Percentiles rank a stretch among this genome's conserved stretches.
Evolutionary conservation across 2,888 invertebrate species (phyloP).

Genomic region (Oxycera nigricornis): DNA sequence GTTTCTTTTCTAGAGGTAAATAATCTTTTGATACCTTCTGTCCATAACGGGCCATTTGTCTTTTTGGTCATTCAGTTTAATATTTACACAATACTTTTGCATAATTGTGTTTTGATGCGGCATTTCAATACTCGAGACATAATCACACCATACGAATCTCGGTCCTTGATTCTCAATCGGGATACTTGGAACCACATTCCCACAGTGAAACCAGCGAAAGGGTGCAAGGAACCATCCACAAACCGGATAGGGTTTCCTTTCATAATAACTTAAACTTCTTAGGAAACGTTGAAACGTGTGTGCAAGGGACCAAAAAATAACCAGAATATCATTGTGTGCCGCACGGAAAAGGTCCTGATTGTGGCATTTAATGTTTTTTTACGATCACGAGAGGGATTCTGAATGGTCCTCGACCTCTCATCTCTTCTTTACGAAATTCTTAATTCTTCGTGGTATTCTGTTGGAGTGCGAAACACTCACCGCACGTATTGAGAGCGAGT

Average conservation of each 20-base stretch:
- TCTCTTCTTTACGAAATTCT: slow-evolving; percentile 20
- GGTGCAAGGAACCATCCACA: background rate
- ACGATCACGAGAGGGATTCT: slow-evolving; percentile 27
- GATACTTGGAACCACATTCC: slow-evolving; percentile 1
- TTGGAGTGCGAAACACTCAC: slow-evolving; percentile 22
- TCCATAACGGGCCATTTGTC: slow-evolving; percentile 42
- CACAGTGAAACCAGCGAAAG: slow-evolving; percentile 5
- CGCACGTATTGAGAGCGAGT: slow-evolving; percentile 35
- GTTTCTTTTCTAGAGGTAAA: slow-evolving; percentile 36
- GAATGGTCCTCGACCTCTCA: slow-evolving; percentile 44
- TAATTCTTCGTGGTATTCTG: slow-evolving; percentile 14
- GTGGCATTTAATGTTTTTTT: slow-evolving; percentile 2
- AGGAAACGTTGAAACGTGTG: background rate
- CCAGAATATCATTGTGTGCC: background rate
- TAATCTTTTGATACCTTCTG: slow-evolving; percentile 45
- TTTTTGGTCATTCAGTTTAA: slow-evolving; percentile 45
- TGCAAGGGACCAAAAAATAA: background rate
- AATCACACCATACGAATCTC: slow-evolving; percentile 39
- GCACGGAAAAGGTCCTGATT: slow-evolving; percentile 12
- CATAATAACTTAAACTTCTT: slow-evolving; percentile 9
- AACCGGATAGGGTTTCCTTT: slow-evolving; percentile 21
- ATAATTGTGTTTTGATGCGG: slow-evolving; percentile 56
- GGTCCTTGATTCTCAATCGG: background rate
- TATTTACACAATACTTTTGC: slow-evolving; percentile 59
- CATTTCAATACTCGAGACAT: slow-evolving; percentile 40